Evolutionary conservation across 2,888 invertebrate species (phyloP).

Genomic region (Protodeltote pygarga): DNA sequence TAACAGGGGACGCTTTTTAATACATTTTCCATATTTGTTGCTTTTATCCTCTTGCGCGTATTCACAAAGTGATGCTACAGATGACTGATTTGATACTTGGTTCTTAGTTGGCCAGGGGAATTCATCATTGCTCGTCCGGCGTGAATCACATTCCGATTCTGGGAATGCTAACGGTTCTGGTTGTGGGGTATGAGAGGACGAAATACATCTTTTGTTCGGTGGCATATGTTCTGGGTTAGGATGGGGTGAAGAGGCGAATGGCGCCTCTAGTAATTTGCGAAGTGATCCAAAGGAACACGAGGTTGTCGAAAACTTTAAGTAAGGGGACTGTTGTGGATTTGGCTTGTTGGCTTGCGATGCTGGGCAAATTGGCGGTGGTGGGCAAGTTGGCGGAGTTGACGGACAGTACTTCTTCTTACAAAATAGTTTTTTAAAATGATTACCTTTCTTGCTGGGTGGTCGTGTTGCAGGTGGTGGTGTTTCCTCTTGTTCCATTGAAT

Average conservation of each 20-base stretch:
- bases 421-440: not conserved
- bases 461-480: conserved; percentile 8
- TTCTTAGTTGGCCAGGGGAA: conserved; percentile 34
- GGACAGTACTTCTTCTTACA: conserved; percentile 16
- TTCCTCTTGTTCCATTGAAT: too few species aligned
- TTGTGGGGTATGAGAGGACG: conserved; percentile 13
- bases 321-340: conserved; percentile 1
- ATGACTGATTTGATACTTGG: conserved; percentile 21
- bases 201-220: conserved; percentile 5
- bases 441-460: conserved; percentile 13
- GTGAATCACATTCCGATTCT: too few species aligned
- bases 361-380: conserved; percentile 4
- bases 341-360: conserved; percentile 7
- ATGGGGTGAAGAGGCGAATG: conserved; percentile 43
- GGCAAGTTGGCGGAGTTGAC: too few species aligned
- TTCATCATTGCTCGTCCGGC: not conserved
- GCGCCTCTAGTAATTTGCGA: conserved; percentile 13
- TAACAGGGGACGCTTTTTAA: conserved; percentile 15
- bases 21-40: conserved; percentile 2
- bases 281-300: conserved; percentile 9
- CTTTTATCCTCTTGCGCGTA: not conserved
- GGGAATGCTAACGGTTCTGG: too few species aligned
- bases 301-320: conserved; percentile 2
- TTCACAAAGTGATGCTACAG: conserved; percentile 9
- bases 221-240: not conserved